A percentile compares a stretch with the other conserved stretches of the same genome.
Evolutionary conservation across 2,888 invertebrate genomes (phyloP).

Genomic region (Drosophila rellima): DNA sequence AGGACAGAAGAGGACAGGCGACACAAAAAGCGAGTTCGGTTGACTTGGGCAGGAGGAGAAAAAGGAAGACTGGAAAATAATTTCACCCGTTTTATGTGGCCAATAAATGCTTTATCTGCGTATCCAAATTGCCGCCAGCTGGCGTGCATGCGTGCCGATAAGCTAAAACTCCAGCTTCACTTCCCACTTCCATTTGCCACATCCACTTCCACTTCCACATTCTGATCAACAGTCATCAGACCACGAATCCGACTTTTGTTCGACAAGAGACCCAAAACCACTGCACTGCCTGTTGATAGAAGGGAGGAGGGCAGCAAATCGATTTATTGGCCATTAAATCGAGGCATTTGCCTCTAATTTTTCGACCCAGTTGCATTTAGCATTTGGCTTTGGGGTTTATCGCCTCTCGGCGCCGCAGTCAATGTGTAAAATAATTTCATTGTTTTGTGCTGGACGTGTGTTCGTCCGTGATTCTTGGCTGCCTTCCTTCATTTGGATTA

Average conservation of each 20-base stretch:
- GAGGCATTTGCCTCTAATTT: conserved; percentile 66
- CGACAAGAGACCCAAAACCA: conserved; percentile 16
- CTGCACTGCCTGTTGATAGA: conserved; percentile 48
- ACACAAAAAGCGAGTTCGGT: conserved; percentile 22
- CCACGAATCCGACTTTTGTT: conserved; percentile 11
- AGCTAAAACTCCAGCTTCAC: conserved; percentile 43
- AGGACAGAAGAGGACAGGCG: conserved; percentile 13
- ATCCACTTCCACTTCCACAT: not conserved
- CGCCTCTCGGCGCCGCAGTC: conserved; percentile 30
- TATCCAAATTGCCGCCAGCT: conserved; percentile 79
- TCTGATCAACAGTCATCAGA: conserved; percentile 7
- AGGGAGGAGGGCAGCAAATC: conserved; percentile 56
- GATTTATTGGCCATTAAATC: conserved; percentile 79
- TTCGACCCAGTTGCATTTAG: conserved; percentile 71
- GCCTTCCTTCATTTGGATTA: conserved; percentile 47
- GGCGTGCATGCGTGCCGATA: conserved; percentile 76
- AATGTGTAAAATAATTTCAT: conserved; percentile 71
- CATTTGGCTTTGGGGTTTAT: conserved; percentile 45
- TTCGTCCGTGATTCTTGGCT: conserved; percentile 46
- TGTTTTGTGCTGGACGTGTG: conserved; percentile 53
- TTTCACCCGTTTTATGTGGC: conserved; percentile 78
- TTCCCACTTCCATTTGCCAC: not conserved
- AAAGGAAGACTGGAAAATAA: conserved; percentile 50
- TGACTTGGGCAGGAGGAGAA: not conserved
- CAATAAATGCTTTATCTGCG: conserved; percentile 81